phyloP scores from a whole-genome alignment of 2,113 vertebrate genomes.

The Podarcis raffonei region DNA sequence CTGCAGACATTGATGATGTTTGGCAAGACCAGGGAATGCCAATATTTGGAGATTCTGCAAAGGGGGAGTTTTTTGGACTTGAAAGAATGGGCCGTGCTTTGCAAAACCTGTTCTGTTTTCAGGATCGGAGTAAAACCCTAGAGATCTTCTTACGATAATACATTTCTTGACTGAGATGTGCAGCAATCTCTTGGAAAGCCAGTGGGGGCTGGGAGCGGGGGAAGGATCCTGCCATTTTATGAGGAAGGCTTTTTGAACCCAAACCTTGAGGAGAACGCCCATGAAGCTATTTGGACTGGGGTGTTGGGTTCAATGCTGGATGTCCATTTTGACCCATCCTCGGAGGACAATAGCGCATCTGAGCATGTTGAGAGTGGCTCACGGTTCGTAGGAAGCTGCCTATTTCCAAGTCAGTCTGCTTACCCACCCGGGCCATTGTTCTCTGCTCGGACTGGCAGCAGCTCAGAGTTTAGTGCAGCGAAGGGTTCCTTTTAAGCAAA shows the following conservation, averaged over 20 bases:
- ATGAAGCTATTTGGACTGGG: no score
- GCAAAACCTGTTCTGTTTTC: constrained; percentile 60
- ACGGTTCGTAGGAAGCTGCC: not conserved
- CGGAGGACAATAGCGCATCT: not conserved
- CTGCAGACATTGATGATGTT: constrained; percentile 5
- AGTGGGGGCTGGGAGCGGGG: constrained; percentile 27
- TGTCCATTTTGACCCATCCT: not conserved
- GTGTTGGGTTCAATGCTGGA: no score
- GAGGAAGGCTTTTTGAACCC: constrained; percentile 48
- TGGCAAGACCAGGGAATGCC: not conserved
- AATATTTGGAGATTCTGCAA: not conserved
- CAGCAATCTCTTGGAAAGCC: constrained; percentile 49
- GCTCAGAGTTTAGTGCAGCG: not conserved
- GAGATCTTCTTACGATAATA: not conserved
- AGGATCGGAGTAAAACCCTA: constrained; percentile 66
- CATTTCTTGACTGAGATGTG: constrained; percentile 46
- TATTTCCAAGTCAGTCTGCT: not conserved
- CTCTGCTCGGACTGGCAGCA: not conserved
- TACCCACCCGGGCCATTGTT: no score
- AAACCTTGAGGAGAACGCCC: not conserved
- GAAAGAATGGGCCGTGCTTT: not conserved
- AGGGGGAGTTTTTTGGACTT: not conserved
- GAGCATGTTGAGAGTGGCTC: not conserved
- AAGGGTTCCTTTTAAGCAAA: not conserved
- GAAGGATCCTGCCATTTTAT: constrained; percentile 61